Conservation (phyloP, 2,888 invertebrate species). For the Platycheirus albimanus region DNA sequence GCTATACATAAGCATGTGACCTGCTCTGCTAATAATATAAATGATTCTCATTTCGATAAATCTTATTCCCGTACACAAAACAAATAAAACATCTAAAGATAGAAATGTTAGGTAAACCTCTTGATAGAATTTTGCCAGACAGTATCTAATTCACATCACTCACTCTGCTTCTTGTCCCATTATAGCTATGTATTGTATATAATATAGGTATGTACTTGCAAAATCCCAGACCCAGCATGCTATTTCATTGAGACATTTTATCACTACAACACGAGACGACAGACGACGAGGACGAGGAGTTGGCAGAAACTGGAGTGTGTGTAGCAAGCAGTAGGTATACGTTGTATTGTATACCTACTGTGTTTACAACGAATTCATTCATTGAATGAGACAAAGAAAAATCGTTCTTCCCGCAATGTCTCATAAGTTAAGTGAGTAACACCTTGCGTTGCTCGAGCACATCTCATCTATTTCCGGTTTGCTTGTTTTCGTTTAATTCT, state of each 20-base stretch:
- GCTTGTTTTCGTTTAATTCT: slow-evolving; percentile 10
- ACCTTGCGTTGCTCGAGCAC: slow-evolving; percentile 46
- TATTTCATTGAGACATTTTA: slow-evolving; percentile 60
- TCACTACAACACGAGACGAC: slow-evolving; percentile 10
- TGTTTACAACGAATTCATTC: slow-evolving; percentile 63
- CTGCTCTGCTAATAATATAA: slow-evolving; percentile 9
- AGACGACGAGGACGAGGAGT: no score
- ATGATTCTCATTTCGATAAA: slow-evolving; percentile 15
- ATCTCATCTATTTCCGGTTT: slow-evolving; percentile 51
- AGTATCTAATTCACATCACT: slow-evolving; percentile 48
- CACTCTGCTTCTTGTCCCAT: slow-evolving; percentile 35
- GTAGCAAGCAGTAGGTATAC: no score
- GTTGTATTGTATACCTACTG: neutral
- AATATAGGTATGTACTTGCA: slow-evolving; percentile 41
- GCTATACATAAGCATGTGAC: slow-evolving; percentile 10
- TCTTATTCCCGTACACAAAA: slow-evolving; percentile 16
- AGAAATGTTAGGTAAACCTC: slow-evolving; percentile 17
- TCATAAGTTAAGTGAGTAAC: slow-evolving; percentile 59
- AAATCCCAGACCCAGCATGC: slow-evolving; percentile 35
- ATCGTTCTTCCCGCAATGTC: slow-evolving; percentile 44
- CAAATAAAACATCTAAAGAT: slow-evolving; percentile 14
- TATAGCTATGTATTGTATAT: slow-evolving; percentile 5
- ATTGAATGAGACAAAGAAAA: slow-evolving; percentile 61
- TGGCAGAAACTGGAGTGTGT: slow-evolving; percentile 24
- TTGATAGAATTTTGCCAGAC: slow-evolving; percentile 19